A percentile compares a stretch with the other conserved stretches of the same genome.
phyloP scores from a whole-genome alignment of 2,113 vertebrate genomes.

The Ictalurus punctatus region DNA sequence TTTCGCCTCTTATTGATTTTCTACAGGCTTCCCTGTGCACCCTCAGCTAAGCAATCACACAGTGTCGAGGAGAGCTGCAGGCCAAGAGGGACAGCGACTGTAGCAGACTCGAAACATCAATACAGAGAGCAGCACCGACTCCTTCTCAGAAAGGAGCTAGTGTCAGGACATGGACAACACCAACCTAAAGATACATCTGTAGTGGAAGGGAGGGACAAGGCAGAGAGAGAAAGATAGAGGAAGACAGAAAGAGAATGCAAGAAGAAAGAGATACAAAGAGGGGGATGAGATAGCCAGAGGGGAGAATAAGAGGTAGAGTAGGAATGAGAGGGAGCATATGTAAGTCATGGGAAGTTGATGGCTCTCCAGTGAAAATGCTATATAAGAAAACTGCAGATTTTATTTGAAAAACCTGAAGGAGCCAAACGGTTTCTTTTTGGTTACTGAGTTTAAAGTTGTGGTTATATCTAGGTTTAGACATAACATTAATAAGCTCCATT shows the following conservation, averaged over 20 bases:
- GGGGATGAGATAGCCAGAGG: not conserved
- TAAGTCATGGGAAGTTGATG: not conserved
- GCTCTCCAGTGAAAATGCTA: not conserved
- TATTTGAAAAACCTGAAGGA: no score
- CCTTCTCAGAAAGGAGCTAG: slow-evolving; percentile 64
- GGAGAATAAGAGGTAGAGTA: slow-evolving; percentile 9
- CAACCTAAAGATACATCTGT: slow-evolving; percentile 67
- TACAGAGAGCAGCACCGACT: slow-evolving; percentile 68
- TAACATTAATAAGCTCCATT: not conserved
- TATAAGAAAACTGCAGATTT: not conserved
- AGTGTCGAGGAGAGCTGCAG: slow-evolving; percentile 72
- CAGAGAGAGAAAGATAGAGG: slow-evolving; percentile 34
- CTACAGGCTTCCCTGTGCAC: slow-evolving; percentile 85
- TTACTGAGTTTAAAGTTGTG: not conserved
- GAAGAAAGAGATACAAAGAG: not conserved
- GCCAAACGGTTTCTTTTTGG: no score
- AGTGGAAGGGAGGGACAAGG: slow-evolving; percentile 47
- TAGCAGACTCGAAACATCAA: slow-evolving; percentile 75
- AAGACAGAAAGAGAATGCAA: not conserved
- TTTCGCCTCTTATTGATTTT: slow-evolving; percentile 89
- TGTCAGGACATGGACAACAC: slow-evolving; percentile 73
- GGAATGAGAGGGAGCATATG: slow-evolving; percentile 18
- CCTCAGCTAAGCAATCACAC: slow-evolving; percentile 85
- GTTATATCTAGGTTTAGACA: not conserved
- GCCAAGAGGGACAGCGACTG: slow-evolving; percentile 79